A percentile compares a stretch with the other conserved stretches of the same genome.
Evolutionary conservation across 2,797 vertebrate genomes (phyloP).

Genomic region (Oreortyx pictus): DNA sequence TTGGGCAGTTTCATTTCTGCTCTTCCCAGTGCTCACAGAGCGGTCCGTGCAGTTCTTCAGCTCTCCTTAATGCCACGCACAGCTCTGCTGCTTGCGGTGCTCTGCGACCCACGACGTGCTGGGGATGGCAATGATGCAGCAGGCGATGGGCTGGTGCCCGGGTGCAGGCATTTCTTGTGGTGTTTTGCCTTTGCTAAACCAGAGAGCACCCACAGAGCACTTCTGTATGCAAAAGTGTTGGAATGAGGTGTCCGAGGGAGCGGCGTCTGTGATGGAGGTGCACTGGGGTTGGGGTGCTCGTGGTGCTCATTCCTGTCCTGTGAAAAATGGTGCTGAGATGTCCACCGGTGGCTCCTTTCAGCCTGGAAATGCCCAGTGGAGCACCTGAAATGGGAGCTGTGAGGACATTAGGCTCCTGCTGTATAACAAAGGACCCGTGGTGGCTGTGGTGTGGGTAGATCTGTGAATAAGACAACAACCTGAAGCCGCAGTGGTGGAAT

Average conservation of each 20-base stretch:
- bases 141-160: background rate
- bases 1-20: background rate
- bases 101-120: rapidly evolving
- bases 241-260: background rate
- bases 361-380: background rate
- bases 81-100: background rate
- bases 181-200: background rate
- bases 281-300: background rate
- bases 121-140: background rate
- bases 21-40: background rate
- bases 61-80: background rate
- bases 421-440: rapidly evolving
- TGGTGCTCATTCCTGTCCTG: background rate
- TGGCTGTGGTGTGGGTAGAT: rapidly evolving
- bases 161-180: background rate
- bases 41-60: background rate
- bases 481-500: background rate
- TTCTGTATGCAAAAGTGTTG: background rate
- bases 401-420: background rate
- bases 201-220: background rate
- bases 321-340: background rate
- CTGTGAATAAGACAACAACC: background rate
- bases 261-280: background rate
- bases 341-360: background rate
- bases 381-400: background rate